Conservation (phyloP, 2,113 vertebrate species). For the Brachionichthys hirsutus region DNA sequence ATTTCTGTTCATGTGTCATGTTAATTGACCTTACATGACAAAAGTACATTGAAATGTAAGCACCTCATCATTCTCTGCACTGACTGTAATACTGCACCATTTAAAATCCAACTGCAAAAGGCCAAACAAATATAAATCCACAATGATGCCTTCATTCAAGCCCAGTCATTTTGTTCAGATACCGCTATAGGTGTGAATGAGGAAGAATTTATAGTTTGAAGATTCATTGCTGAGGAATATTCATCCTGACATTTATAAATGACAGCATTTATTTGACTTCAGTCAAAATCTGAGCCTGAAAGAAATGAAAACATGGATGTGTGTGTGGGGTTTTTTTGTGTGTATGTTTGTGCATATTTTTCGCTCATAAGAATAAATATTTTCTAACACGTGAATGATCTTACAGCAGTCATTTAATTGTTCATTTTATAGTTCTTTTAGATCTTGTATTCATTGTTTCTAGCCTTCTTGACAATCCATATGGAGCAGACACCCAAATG, state of each 20-base stretch:
- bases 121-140: constrained; percentile 69
- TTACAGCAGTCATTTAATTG: too few species aligned
- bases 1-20: constrained; percentile 15
- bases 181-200: constrained; percentile 63
- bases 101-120: constrained; percentile 62
- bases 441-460: too few species aligned
- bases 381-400: too few species aligned
- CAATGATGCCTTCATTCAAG: constrained; percentile 36
- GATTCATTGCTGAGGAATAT: constrained; percentile 58
- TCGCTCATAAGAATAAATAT: constrained; percentile 37
- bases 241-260: constrained; percentile 71
- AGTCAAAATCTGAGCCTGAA: constrained; percentile 41
- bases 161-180: constrained; percentile 63
- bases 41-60: constrained; percentile 46
- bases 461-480: too few species aligned
- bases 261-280: constrained; percentile 61
- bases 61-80: constrained; percentile 34
- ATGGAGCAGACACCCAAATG: too few species aligned
- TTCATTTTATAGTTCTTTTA: too few species aligned
- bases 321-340: constrained; percentile 1
- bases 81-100: constrained; percentile 52
- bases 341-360: constrained; percentile 1
- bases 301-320: constrained; percentile 20
- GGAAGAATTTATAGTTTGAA: constrained; percentile 62
- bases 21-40: constrained; percentile 42